These are phyloP conservation scores for Cynaeus angustus DNA, from an alignment of 2,888 invertebrate species.

Conservation along the genomic window DNA sequence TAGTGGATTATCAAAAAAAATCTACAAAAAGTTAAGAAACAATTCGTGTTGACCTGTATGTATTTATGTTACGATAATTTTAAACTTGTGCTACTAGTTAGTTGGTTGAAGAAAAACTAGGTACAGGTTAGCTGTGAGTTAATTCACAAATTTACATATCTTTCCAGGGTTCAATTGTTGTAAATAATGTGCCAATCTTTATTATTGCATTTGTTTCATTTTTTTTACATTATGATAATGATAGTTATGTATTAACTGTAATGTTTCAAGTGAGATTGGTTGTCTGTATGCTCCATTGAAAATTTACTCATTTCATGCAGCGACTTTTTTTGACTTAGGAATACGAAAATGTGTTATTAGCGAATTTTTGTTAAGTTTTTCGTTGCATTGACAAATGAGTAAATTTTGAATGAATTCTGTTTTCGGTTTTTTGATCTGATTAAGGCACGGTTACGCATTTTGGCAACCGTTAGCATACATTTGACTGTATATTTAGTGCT, in stretches of 20 bases:
- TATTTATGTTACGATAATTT: constrained; percentile 63
- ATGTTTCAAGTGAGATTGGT: constrained; percentile 48
- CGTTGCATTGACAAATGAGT: constrained; percentile 32
- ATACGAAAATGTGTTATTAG: constrained; percentile 9
- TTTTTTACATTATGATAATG: constrained; percentile 53
- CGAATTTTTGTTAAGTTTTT: constrained; percentile 46
- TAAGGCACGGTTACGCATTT: constrained; percentile 66
- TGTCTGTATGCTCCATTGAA: constrained; percentile 36
- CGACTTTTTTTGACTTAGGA: constrained; percentile 26
- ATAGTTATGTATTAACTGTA: constrained; percentile 46
- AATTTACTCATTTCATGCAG: constrained; percentile 33
- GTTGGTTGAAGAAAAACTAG: constrained; percentile 50
- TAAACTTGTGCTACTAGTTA: constrained; percentile 50
- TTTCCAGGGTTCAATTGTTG: constrained; percentile 72
- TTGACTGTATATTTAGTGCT: constrained; percentile 72
- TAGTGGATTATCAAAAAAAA: constrained; percentile 44
- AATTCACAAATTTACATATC: constrained; percentile 70
- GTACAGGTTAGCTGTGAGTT: constrained; percentile 66
- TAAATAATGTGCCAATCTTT: constrained; percentile 72
- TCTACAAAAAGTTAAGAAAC: constrained; percentile 48
- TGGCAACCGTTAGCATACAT: constrained; percentile 65
- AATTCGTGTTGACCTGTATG: constrained; percentile 64
- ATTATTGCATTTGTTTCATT: constrained; percentile 64
- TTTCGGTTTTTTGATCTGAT: constrained; percentile 54
- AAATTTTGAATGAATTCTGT: constrained; percentile 35